Evolutionary conservation across 1,140 invertebrate species (phyloP).

Genomic region (Meloidogyne floridensis): DNA sequence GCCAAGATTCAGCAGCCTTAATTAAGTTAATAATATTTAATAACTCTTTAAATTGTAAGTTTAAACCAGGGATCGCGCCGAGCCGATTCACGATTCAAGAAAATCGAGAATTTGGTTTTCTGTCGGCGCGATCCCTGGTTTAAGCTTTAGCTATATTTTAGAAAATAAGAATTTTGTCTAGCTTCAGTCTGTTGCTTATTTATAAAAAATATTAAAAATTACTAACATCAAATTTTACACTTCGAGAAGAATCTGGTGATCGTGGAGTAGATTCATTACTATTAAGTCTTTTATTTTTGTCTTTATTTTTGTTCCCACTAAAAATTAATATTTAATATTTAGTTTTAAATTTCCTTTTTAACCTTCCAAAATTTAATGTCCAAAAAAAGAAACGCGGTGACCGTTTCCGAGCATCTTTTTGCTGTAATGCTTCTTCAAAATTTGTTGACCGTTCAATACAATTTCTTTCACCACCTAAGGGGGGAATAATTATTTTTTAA

Average conservation of each 20-base stretch:
- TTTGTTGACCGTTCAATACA: not conserved
- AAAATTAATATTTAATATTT: not conserved
- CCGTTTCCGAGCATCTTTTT: not conserved
- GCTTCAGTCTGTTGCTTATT: too few species aligned
- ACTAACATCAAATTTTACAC: slow-evolving; percentile 21
- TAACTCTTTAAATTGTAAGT: not conserved
- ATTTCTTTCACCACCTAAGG: not conserved
- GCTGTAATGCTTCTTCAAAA: not conserved
- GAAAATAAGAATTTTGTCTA: too few species aligned
- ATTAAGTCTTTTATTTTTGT: not conserved
- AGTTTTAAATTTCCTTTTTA: not conserved
- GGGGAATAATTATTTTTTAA: too few species aligned
- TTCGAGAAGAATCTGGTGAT: slow-evolving; percentile 16
- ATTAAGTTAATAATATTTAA: not conserved
- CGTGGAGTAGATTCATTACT: not conserved
- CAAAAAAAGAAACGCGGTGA: slow-evolving; percentile 23
- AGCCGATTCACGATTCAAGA: too few species aligned
- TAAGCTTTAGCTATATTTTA: too few species aligned
- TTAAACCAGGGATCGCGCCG: too few species aligned
- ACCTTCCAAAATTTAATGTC: slow-evolving; percentile 20
- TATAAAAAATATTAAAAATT: not conserved
- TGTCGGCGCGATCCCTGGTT: too few species aligned
- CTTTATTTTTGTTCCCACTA: not conserved
- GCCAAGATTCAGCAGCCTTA: slow-evolving; percentile 24
- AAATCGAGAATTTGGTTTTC: too few species aligned